Base-by-base conservation (phyloP, 2,888 invertebrate genomes). In the Harpagoxenus sublaevis region DNA sequence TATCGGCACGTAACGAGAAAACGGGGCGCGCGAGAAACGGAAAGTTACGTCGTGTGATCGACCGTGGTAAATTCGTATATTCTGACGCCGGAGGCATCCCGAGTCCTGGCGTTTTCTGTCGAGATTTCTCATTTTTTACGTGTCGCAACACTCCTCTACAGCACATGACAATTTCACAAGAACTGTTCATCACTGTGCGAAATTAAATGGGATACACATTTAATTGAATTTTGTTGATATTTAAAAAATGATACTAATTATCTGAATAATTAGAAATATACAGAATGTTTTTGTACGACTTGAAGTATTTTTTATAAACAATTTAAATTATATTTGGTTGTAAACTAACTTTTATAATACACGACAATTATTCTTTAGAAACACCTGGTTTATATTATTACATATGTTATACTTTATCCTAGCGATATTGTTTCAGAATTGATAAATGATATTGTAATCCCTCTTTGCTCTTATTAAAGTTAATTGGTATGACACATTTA, bases 1-100 rank as follows among this genome's bases (percentile, higher is more conserved):
- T 55, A 70, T 79, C 79, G 70, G 70, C 60, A 70, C 60, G 35
- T 70, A 79, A 79, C 79, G 79, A 60, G 71, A 60, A 48, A 60
- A 48, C 60, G 10, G 18, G 51, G 42, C 51, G 65, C 55, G 55
- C 48, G 48, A 62, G 48, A 35, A 77, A 65, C 15, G 79, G n/a
- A 39, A 81, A 81, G 78, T 78, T 78, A 65, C 65, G 28, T 35
- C 23, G 57, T 3, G 55, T 39, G 78, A 70, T 79, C 79, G 79
- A 79, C 78, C 28, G 28, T 70, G 60, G 9, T 45, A 45, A 62
- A 81, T 71, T 79, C 70, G 70, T 4, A 68, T 79, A 79, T 79
- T 71, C 60, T 18, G 55, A 62, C 12, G 71, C 79, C 79, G 79
- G 23, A 51, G 79, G 79, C 79, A 42, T 3, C 48, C 9, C 39